phyloP scores from a whole-genome alignment of 1,140 invertebrate genomes.

The Tetraneura akinire region DNA sequence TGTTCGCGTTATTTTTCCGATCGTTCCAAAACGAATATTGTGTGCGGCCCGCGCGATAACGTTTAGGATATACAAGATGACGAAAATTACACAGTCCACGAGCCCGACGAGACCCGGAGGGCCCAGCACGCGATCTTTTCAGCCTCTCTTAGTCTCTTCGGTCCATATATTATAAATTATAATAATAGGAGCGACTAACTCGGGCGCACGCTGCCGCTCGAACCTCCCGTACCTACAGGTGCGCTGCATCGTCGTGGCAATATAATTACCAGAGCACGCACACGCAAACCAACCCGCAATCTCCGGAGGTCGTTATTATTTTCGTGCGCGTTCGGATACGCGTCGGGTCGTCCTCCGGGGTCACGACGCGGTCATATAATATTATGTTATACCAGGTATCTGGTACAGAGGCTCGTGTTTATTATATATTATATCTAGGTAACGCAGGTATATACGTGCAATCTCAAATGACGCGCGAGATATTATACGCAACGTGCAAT shows the following conservation, averaged over 20 bases:
- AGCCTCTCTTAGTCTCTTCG: not conserved
- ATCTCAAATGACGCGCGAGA: too few species aligned
- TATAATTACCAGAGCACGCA: conserved; percentile 11
- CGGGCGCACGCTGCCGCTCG: not conserved
- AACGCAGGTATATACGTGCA: too few species aligned
- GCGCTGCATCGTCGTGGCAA: not conserved
- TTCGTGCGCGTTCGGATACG: not conserved
- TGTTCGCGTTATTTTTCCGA: not conserved
- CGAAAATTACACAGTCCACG: conserved; percentile 41
- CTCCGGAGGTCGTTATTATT: not conserved
- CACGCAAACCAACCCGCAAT: too few species aligned
- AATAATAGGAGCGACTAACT: not conserved
- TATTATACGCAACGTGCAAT: too few species aligned
- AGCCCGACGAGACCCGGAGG: not conserved
- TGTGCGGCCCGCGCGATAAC: not conserved
- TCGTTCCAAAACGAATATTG: not conserved
- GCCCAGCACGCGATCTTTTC: conserved; percentile 30
- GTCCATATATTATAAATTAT: too few species aligned
- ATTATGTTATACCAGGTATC: not conserved
- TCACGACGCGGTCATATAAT: not conserved
- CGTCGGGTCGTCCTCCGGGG: conserved; percentile 21
- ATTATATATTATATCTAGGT: too few species aligned
- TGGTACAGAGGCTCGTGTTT: too few species aligned
- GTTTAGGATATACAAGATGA: not conserved
- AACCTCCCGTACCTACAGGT: not conserved